A percentile compares a stretch with the other conserved stretches of the same genome.
Conservation (phyloP, 2,113 vertebrate species). For the Scomber colias region DNA sequence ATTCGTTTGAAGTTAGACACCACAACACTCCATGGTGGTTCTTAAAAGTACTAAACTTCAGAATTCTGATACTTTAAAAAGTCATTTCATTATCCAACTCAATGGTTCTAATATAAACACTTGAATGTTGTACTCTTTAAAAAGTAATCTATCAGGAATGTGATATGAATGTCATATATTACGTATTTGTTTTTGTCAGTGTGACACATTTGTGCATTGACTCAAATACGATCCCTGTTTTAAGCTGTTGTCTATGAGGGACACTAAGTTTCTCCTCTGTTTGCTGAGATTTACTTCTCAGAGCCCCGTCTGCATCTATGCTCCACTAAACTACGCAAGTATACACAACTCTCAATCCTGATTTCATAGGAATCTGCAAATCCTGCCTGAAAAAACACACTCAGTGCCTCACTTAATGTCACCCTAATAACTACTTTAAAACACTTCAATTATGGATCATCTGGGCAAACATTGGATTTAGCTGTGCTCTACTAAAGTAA, state of each 20-base stretch:
- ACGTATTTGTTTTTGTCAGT: neutral
- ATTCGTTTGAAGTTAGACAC: no score
- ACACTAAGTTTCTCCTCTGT: neutral
- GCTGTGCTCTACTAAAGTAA: constrained; percentile 9
- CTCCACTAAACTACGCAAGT: neutral
- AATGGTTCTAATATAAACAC: no score
- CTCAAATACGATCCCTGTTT: neutral
- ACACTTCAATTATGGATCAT: constrained; percentile 29
- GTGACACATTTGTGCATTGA: neutral
- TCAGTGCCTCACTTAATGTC: neutral
- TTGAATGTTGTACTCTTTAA: no score
- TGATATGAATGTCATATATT: neutral
- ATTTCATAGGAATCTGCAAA: constrained; percentile 5
- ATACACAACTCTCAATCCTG: neutral
- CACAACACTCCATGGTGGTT: no score
- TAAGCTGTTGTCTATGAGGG: neutral
- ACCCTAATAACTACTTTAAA: constrained; percentile 7
- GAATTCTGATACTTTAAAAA: no score
- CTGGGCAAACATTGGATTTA: constrained; percentile 32
- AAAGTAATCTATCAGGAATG: no score
- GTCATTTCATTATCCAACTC: no score
- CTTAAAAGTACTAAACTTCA: no score
- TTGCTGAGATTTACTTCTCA: neutral
- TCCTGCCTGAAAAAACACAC: constrained; percentile 17
- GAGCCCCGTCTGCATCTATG: neutral